These are phyloP conservation scores for Raja brachyura DNA, from an alignment of 2,113 vertebrate species.

Conservation along the genomic window DNA sequence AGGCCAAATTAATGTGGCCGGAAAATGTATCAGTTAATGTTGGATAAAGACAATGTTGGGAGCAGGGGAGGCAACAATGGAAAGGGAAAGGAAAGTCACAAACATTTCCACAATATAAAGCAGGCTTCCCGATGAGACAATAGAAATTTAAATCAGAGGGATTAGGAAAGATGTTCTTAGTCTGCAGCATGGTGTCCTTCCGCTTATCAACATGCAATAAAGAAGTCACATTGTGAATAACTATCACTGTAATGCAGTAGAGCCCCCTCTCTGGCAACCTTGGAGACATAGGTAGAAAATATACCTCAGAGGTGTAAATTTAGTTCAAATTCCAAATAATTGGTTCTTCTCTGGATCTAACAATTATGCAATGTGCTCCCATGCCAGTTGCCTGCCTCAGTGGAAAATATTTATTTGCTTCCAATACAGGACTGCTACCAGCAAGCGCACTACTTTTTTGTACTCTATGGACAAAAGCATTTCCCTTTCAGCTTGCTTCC, in stretches of 20 bases:
- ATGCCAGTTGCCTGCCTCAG: neutral
- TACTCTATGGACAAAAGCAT: conserved; percentile 2
- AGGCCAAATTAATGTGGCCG: neutral
- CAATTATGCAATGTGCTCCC: neutral
- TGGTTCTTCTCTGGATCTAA: neutral
- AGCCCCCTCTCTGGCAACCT: neutral
- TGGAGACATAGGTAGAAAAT: neutral
- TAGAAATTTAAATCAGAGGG: neutral
- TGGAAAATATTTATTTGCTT: conserved; percentile 29
- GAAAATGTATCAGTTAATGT: neutral
- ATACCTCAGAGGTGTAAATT: neutral
- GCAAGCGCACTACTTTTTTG: neutral
- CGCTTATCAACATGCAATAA: too few relatives aligned
- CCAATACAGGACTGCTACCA: neutral
- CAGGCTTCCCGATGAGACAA: neutral
- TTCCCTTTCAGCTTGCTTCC: neutral
- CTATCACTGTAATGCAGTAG: neutral
- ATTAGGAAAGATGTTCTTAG: neutral
- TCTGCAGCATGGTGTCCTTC: neutral
- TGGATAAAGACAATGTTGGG: neutral
- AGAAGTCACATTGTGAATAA: neutral
- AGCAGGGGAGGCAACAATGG: neutral
- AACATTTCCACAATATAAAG: neutral
- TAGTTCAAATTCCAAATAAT: neutral
- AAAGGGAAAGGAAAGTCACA: neutral